Base-by-base conservation (phyloP, 92 coral and sea anemone species). In the Diadumene lineata region DNA sequence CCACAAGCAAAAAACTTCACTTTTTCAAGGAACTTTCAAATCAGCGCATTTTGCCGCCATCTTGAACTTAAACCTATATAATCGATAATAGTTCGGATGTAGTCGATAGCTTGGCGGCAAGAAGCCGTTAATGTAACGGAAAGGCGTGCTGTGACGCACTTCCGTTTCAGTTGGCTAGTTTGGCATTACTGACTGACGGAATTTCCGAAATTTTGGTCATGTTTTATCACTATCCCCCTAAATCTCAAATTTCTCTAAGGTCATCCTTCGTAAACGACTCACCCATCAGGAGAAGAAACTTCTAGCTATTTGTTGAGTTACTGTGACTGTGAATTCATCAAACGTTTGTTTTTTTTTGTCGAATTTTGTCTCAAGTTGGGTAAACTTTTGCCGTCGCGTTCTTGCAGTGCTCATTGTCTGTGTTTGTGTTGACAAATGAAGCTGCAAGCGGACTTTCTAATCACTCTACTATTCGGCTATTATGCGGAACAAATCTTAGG, bases 131-230 rank as follows among this genome's bases (percentile, higher is more conserved):
- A 31, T 43, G 30, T 3, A 48, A 13, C 77, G 65, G 75, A 70
- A 58, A 70, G 31, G 66, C 75, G 64, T 46, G 27, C 30, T 43
- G 69, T 78, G 82, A 78, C 82, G 82, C 44, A 78, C 28, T 68
- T 78, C 82, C 82, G 82, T 48, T 78, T 31, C 60, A 48, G 48
- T 34, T 67, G 48, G 26, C 22, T 62, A 30, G 65, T 50, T 65
- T 76, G 19, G 24, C 24, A 53, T 53, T 53, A 16, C 74, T 64
- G 81, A 4, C 6, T 66, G 73, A 66, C 77, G 51, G 55, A 50
- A 72, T 72, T 72, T 72, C 77, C 77, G 77, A 72, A 29, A 62
- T 22, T 27, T 70, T 70, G 33, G 55, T 43, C 46, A 38, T n/a
- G 66, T 61, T 75, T 75, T 50, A n/a, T n/a, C n/a, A n/a, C n/a